phyloP scores from a whole-genome alignment of 2,888 invertebrate genomes.

The Pammene aurita region DNA sequence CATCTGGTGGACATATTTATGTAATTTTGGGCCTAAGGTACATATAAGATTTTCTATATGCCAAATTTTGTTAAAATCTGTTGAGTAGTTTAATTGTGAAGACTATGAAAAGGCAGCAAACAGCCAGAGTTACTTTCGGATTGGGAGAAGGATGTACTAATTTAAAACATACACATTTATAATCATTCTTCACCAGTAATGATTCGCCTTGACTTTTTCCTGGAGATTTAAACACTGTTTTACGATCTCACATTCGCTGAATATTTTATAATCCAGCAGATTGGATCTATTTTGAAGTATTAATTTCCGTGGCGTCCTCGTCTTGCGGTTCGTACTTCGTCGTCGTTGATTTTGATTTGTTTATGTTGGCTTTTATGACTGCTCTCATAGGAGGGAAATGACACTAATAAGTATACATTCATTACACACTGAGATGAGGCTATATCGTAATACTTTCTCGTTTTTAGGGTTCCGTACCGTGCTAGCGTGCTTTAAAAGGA shows the following conservation, averaged over 20 bases:
- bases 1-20: too few relatives aligned
- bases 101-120: too few relatives aligned
- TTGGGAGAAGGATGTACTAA: too few relatives aligned
- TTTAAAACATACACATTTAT: not conserved
- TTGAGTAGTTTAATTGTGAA: too few relatives aligned
- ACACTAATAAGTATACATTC: not conserved
- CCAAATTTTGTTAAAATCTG: too few relatives aligned
- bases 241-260: constrained; percentile 28
- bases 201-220: constrained; percentile 21
- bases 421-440: not conserved
- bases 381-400: not conserved
- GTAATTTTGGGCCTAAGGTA: too few relatives aligned
- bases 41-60: too few relatives aligned
- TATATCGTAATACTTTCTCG: too few relatives aligned
- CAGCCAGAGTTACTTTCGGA: too few relatives aligned
- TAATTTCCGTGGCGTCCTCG: constrained; percentile 28
- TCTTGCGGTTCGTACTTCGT: too few relatives aligned
- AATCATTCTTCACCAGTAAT: not conserved
- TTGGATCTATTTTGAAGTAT: constrained; percentile 37
- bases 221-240: constrained; percentile 30
- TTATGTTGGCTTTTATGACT: constrained; percentile 8
- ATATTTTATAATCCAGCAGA: constrained; percentile 21
- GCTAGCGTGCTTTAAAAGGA: too few relatives aligned
- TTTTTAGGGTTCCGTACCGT: too few relatives aligned
- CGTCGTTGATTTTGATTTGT: constrained; percentile 5